phyloP scores from a whole-genome alignment of 2,888 invertebrate genomes.

The Mesorhabditis belari region DNA sequence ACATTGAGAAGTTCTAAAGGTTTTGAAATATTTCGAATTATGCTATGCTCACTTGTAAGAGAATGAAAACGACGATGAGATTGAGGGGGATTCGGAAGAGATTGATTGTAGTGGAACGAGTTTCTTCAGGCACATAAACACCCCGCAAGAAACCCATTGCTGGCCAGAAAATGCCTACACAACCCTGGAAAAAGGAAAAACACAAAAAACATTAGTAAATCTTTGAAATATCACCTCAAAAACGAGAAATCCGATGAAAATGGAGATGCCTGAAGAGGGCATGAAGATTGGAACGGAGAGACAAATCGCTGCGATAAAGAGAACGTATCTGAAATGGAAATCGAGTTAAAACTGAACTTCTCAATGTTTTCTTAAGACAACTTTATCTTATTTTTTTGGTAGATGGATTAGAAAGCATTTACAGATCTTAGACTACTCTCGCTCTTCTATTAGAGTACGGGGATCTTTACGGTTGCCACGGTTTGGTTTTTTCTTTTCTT shows the following conservation, averaged over 20 bases:
- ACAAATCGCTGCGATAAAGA: slow-evolving; percentile 54
- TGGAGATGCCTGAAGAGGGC: slow-evolving; percentile 38
- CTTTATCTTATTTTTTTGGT: no score
- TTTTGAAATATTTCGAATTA: not conserved
- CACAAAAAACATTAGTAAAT: not conserved
- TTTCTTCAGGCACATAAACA: slow-evolving; percentile 57
- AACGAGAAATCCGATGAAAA: slow-evolving; percentile 57
- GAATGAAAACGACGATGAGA: slow-evolving; percentile 57
- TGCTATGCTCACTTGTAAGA: slow-evolving; percentile 51
- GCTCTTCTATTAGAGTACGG: no score
- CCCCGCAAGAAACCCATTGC: slow-evolving; percentile 56
- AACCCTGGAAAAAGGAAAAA: slow-evolving; percentile 37
- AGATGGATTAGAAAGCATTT: no score
- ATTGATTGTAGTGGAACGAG: slow-evolving; percentile 59
- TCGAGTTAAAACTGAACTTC: not conserved
- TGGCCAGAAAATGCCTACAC: slow-evolving; percentile 60
- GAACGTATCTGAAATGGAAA: slow-evolving; percentile 50
- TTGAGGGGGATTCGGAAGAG: slow-evolving; percentile 59
- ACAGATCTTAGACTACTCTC: no score
- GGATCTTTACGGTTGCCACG: no score
- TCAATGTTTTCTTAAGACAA: not conserved
- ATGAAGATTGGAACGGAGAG: slow-evolving; percentile 56
- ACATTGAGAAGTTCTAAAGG: slow-evolving; percentile 53
- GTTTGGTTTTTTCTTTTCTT: no score
- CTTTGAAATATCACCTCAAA: slow-evolving; percentile 53